Conservation (phyloP, 2,888 invertebrate species). For the Chesias legatella region DNA sequence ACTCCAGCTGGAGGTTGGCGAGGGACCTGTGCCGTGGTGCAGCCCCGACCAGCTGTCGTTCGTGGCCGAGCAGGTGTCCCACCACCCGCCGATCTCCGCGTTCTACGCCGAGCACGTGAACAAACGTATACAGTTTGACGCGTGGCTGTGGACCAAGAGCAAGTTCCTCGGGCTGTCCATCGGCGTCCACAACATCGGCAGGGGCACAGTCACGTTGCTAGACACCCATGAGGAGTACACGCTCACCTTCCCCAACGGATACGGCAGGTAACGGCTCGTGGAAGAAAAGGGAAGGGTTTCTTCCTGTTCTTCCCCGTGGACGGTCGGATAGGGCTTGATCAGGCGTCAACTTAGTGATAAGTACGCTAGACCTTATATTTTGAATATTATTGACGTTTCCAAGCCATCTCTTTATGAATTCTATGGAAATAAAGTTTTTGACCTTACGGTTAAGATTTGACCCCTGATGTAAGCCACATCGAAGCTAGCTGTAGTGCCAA, state of each 20-base stretch:
- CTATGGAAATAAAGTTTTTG: too few relatives aligned
- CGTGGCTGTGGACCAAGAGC: slow-evolving; percentile 99
- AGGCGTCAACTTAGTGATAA: too few relatives aligned
- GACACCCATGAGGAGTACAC: slow-evolving; percentile 96
- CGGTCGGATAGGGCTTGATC: too few relatives aligned
- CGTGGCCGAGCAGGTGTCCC: slow-evolving; percentile 98
- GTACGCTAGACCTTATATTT: too few relatives aligned
- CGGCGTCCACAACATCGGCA: slow-evolving; percentile 98
- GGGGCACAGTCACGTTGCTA: slow-evolving; percentile 93
- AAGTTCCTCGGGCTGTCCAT: slow-evolving; percentile 98
- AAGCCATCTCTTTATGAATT: too few relatives aligned
- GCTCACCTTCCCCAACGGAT: slow-evolving; percentile 98
- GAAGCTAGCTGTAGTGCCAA: too few relatives aligned
- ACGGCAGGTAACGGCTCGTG: slow-evolving; percentile 87
- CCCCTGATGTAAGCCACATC: too few relatives aligned
- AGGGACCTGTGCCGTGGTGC: slow-evolving; percentile 96
- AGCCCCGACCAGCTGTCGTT: slow-evolving; percentile 93
- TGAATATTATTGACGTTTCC: too few relatives aligned
- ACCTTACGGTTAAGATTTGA: too few relatives aligned
- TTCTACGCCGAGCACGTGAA: slow-evolving; percentile 98
- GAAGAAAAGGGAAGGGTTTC: too few relatives aligned
- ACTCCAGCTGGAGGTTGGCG: slow-evolving; percentile 78
- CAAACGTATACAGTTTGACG: slow-evolving; percentile 95
- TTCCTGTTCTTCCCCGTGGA: too few relatives aligned
- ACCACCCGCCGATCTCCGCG: slow-evolving; percentile 99